Evolutionary conservation across 2,113 vertebrate genomes (phyloP), one percentile per base, ranked within the genome.

Genomic region (Petroica traversi): DNA sequence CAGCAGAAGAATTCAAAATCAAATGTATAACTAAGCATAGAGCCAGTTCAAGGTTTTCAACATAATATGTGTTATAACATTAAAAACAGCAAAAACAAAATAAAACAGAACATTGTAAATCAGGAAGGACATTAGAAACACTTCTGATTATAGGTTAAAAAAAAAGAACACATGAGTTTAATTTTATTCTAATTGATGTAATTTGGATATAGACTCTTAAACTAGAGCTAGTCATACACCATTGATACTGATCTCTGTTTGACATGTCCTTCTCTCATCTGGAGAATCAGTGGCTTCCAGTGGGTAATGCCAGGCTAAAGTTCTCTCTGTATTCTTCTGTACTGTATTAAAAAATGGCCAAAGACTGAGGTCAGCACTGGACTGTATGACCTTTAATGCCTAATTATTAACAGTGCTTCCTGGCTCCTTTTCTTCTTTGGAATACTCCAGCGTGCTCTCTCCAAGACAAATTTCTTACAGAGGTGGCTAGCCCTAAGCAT

Each of bases 381-480:
- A 73, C 71, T 23, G 24, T 13, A 49, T 41, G 54, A 90, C 46
- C 49, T 26, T 85, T 62, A 62, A 45, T 54, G 19, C 33, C 54
- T 93, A 93, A 93, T 83, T 88, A 46, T 85, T 93, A 88, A 80
- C 85, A 94, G 74, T 55, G 73, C 19, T 95, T 82, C 67, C 71
- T 92, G 81, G 31, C 34, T 93, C 41, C 61, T 55, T 55, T 34
- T 61, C 36, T 36, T 26, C 33, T 76, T 76, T 82, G 19, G 49
- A 96, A 68, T 41, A 34, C 38, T 85, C 15, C 31, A 76, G 54
- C 49, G 92, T 79, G 49, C 6, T 83, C 23, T 79, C n/a, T 94
- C 92, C 92, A 95, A 94, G 72, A 93, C 46, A 93, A 96, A 92
- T 90, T 85, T 85, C 75, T 80, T 80, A 19, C 63, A 88, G 85